Conservation (phyloP, 1,140 invertebrate genomes). For the Leptestheria dahalacensis region DNA sequence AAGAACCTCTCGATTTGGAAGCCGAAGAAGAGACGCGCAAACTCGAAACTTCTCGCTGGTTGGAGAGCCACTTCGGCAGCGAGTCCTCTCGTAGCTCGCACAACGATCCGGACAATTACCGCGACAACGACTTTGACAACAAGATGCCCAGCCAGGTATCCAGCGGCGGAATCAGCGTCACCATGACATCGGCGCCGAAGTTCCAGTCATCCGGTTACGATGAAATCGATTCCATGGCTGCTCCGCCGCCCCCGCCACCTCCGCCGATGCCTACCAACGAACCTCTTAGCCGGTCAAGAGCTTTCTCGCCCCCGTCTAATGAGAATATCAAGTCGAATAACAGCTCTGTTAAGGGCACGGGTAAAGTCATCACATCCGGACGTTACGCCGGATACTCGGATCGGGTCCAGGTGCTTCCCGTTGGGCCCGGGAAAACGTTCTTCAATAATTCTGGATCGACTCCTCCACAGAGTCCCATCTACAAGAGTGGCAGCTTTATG, state of each 20-base stretch:
- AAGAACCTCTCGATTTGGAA: constrained; percentile 61
- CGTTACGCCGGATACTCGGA: constrained; percentile 14
- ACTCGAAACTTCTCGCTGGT: constrained; percentile 74
- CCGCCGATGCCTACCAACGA: constrained; percentile 7
- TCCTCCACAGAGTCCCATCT: neutral
- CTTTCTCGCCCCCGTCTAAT: neutral
- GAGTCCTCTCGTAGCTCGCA: constrained; percentile 28
- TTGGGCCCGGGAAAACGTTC: constrained; percentile 23
- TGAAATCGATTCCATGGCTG: constrained; percentile 7
- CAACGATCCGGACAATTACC: constrained; percentile 17
- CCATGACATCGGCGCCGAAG: constrained; percentile 46
- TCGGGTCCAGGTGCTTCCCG: constrained; percentile 22
- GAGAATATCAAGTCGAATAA: constrained; percentile 22
- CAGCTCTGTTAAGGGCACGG: constrained; percentile 10
- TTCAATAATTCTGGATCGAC: constrained; percentile 4
- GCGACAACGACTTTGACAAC: neutral
- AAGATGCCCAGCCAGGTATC: constrained; percentile 19
- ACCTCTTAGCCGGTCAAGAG: constrained; percentile 15
- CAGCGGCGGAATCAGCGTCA: constrained; percentile 53
- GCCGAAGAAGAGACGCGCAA: constrained; percentile 75
- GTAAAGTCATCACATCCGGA: constrained; percentile 1
- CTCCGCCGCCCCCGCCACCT: constrained; percentile 23
- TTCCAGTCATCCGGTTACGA: constrained; percentile 9
- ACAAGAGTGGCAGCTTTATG: neutral
- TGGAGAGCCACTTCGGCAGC: constrained; percentile 76